These are phyloP conservation scores for Nerophis ophidion DNA, from an alignment of 2,113 vertebrate genomes.

Conservation along the genomic window DNA sequence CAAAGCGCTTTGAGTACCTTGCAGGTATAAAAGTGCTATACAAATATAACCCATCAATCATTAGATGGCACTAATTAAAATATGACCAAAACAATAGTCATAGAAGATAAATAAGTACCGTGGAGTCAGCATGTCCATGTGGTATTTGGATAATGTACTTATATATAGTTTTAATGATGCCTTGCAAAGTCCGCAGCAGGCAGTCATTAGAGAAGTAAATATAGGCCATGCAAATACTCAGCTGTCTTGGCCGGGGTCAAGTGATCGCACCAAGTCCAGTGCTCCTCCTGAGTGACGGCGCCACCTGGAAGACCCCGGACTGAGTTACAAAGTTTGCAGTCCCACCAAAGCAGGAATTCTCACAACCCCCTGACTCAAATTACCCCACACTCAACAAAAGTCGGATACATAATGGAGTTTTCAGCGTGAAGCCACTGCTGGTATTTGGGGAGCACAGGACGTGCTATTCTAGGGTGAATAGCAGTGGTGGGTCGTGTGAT, in stretches of 20 bases:
- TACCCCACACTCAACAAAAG: constrained; percentile 8
- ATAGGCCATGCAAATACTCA: constrained; percentile 73
- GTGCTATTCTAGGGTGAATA: constrained; percentile 13
- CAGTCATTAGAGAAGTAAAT: constrained; percentile 49
- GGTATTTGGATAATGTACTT: constrained; percentile 3
- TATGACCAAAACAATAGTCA: neutral
- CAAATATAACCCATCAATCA: too few relatives aligned
- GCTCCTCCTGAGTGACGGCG: constrained; percentile 65
- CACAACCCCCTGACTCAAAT: constrained; percentile 25
- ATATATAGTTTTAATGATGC: constrained; percentile 11
- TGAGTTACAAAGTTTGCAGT: constrained; percentile 20
- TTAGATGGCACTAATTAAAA: neutral
- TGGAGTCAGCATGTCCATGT: neutral
- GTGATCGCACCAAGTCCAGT: constrained; percentile 32
- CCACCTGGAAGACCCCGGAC: constrained; percentile 54
- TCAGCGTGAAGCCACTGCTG: constrained; percentile 11
- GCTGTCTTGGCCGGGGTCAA: constrained; percentile 69
- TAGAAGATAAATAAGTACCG: neutral
- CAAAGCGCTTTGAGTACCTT: too few relatives aligned
- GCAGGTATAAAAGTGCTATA: too few relatives aligned
- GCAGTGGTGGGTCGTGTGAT: neutral
- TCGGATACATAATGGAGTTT: constrained; percentile 7
- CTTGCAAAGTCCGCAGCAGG: constrained; percentile 21
- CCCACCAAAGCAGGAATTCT: neutral
- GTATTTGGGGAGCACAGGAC: constrained; percentile 10